Evolutionary conservation across 2,888 invertebrate genomes (phyloP).

Genomic region (Sturmia bella): DNA sequence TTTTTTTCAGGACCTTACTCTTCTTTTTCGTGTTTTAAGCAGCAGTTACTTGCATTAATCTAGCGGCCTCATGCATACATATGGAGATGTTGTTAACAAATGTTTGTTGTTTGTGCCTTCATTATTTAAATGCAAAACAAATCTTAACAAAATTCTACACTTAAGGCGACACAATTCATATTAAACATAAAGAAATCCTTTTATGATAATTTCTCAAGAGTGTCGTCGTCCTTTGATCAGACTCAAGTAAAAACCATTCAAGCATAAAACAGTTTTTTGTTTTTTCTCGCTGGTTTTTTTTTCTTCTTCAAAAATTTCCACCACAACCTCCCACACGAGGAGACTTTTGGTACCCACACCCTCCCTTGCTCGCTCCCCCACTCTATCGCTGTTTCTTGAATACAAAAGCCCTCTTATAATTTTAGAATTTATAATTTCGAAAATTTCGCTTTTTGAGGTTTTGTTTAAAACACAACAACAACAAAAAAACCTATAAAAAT

Average conservation of each 20-base stretch:
- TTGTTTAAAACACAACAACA: slow-evolving; percentile 10
- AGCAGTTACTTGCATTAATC: slow-evolving; percentile 32
- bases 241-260: slow-evolving; percentile 78
- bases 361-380: too few relatives aligned
- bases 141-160: slow-evolving; percentile 68
- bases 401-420: slow-evolving; percentile 44
- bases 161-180: slow-evolving; percentile 70
- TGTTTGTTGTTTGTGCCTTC: slow-evolving; percentile 8
- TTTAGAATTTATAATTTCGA: slow-evolving; percentile 56
- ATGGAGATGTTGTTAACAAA: background rate
- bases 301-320: slow-evolving; percentile 48
- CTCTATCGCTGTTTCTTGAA: background rate
- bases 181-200: slow-evolving; percentile 77
- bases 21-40: background rate
- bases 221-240: slow-evolving; percentile 81
- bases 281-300: slow-evolving; percentile 62
- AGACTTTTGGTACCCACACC: slow-evolving; percentile 34
- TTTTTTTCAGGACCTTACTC: background rate
- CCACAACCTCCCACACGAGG: slow-evolving; percentile 60
- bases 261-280: slow-evolving; percentile 77
- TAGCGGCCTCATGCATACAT: background rate
- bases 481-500: slow-evolving; percentile 19
- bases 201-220: slow-evolving; percentile 81
- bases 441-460: slow-evolving; percentile 46
- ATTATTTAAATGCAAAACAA: slow-evolving; percentile 50